Evolutionary conservation across 2,888 invertebrate species (phyloP), one percentile per base, ranked within the genome.

Genomic region (Thysanoteuthis rhombus): DNA sequence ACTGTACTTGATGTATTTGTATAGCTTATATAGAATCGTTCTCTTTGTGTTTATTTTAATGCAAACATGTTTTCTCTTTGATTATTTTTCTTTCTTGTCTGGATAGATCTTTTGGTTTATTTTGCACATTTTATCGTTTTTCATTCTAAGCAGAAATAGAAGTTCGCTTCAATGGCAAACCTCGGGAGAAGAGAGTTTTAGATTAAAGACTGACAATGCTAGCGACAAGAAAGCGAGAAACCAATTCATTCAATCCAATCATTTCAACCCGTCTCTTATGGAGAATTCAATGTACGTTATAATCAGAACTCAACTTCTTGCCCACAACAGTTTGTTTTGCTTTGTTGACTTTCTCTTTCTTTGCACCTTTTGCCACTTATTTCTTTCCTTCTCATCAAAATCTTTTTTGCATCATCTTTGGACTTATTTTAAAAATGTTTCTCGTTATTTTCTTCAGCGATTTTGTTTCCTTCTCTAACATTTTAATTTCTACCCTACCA

Each of bases 211-310:
- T 75, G n/a, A 36, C 75, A n/a, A n/a, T n/a, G 75, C 75, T 12
- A 75, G 1, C 75, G 75, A 75, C 75, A 36, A 75, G 75, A 75
- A 75, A n/a, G 19, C 75, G 75, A n/a, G 12, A 75, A 75, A n/a
- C 36, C n/a, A 75, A 52, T n/a, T n/a, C n/a, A 75, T 75, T 75
- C n/a, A n/a, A 75, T 75, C 75, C n/a, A n/a, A n/a, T 75, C 75
- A n/a, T n/a, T 75, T 75, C 75, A 75, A 75, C n/a, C n/a, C n/a
- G 75, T 75, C 75, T 75, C 75, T 75, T 75, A 75, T 75, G 75
- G 36, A 75, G 75, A 75, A 75, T n/a, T 75, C n/a, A 75, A 75
- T 75, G 75, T 36, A 75, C n/a, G n/a, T 75, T 75, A 75, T 75
- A 36, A 75, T 75, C 75, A n/a, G n/a, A 75, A 75, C 36, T n/a